Evolutionary conservation across 2,888 invertebrate genomes (phyloP), one percentile per base, ranked within the genome.

Genomic region (Matsumyia berberina): DNA sequence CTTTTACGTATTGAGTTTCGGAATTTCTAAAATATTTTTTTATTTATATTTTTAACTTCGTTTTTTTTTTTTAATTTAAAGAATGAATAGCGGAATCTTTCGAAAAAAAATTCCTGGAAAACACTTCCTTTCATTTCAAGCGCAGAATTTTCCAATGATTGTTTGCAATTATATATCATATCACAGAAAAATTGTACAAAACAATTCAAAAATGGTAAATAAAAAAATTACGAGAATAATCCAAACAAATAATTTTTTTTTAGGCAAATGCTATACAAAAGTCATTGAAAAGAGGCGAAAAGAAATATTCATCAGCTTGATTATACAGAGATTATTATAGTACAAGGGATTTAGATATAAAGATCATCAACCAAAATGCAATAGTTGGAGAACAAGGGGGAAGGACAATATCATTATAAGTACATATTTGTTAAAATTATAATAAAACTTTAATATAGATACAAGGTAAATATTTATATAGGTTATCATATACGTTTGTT

Each of bases 181-280:
- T 88, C 88, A 88, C 88, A 88, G 88, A 88, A 88, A 88, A 86
- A 87, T 87, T 77, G 82, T 87, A 86, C 74, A 79, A 87, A 77
- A 81, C 66, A 77, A 81, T 77, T 72, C 76, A 72, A 64, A 81
- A 67, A 72, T 33, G n/a, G 49, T 15, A 19, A 15, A 66, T 1
- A n/a, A 31, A 66, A 55, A 76, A 46, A 44, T 24, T 35, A 46
- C n/a, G 9, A 24, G 37, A 42, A n/a, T n/a, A n/a, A n/a, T n/a
- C n/a, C n/a, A n/a, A n/a, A n/a, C n/a, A n/a, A 44, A 24, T n/a
- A 17, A 49, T 51, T 44, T 2, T 57, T 51, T 44, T 49, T 12
- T 24, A 74, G 44, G 74, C 74, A 60, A 64, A 24, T 49, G 58
- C 66, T 37, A 53, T 33, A 57, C 7, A 70, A 70, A 67, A 51